A percentile compares a stretch with the other conserved stretches of the same genome.
Conservation (phyloP, 2,888 invertebrate species). For the Argyresthia albistria region DNA sequence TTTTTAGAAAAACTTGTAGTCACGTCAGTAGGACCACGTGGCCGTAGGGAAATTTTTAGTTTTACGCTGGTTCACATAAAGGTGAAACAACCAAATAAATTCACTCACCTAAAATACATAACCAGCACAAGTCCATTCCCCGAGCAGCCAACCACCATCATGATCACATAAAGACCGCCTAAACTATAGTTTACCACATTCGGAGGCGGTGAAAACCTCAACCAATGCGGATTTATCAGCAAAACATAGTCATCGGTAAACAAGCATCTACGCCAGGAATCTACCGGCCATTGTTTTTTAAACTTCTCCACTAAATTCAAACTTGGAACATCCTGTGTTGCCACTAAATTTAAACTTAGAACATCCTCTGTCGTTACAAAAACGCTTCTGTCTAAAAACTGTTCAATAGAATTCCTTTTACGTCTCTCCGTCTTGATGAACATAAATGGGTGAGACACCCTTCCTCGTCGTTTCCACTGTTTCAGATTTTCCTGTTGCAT, state of each 20-base stretch:
- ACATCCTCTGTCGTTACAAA: background rate
- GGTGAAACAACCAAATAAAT: background rate
- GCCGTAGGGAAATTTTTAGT: no score
- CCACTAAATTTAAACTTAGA: conserved; percentile 14
- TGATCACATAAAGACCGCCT: conserved; percentile 73
- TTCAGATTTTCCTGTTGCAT: conserved; percentile 37
- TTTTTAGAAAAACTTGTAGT: no score
- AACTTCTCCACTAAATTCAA: conserved; percentile 29
- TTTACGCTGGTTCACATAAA: no score
- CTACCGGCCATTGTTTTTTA: conserved; percentile 48
- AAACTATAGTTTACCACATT: conserved; percentile 71
- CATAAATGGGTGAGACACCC: conserved; percentile 19
- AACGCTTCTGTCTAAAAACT: background rate
- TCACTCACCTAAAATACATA: conserved; percentile 74
- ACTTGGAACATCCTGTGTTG: background rate
- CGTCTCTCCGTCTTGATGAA: conserved; percentile 4
- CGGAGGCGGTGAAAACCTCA: conserved; percentile 76
- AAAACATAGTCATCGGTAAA: conserved; percentile 70
- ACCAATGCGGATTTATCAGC: conserved; percentile 79
- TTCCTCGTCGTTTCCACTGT: conserved; percentile 55
- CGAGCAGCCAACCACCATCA: conserved; percentile 75
- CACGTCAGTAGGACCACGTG: no score
- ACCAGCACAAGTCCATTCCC: conserved; percentile 81
- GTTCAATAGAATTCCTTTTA: background rate
- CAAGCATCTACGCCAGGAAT: conserved; percentile 61